phyloP scores from a whole-genome alignment of 2,888 invertebrate genomes.

The Macroteleia sp. region DNA sequence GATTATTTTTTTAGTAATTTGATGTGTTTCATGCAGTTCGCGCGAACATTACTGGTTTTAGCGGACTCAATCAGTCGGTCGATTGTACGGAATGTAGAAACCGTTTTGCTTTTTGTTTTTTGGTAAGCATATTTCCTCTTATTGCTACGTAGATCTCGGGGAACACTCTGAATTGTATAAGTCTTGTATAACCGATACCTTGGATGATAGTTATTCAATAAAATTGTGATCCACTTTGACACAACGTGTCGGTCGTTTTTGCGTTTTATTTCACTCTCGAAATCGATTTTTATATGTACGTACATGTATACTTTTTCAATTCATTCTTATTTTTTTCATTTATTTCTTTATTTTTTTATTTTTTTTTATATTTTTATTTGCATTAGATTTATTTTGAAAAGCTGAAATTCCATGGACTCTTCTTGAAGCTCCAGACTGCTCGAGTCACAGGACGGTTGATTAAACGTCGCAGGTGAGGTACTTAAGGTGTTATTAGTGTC shows the following conservation, averaged over 20 bases:
- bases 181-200: constrained; percentile 80
- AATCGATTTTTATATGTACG: constrained; percentile 40
- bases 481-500: constrained; percentile 58
- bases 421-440: constrained; percentile 64
- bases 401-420: constrained; percentile 46
- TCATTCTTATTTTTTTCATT: not conserved
- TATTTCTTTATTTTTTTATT: too few species aligned
- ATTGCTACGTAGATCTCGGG: constrained; percentile 76
- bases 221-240: constrained; percentile 82
- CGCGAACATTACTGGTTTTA: constrained; percentile 12
- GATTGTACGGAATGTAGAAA: constrained; percentile 8
- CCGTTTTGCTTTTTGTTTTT: constrained; percentile 62
- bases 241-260: constrained; percentile 75
- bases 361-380: constrained; percentile 17
- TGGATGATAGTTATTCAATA: constrained; percentile 80
- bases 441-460: constrained; percentile 48
- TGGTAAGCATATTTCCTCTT: constrained; percentile 79
- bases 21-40: constrained; percentile 19
- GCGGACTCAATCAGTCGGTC: constrained; percentile 13
- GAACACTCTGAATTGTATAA: constrained; percentile 80
- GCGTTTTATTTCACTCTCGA: constrained; percentile 78
- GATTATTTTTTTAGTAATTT: constrained; percentile 7
- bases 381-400: constrained; percentile 17
- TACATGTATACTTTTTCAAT: constrained; percentile 31
- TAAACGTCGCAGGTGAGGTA: constrained; percentile 58